A percentile compares a stretch with the other conserved stretches of the same genome.
These are phyloP conservation scores for Poicephalus gulielmi DNA, from an alignment of 2,113 vertebrate species.

Conservation along the genomic window DNA sequence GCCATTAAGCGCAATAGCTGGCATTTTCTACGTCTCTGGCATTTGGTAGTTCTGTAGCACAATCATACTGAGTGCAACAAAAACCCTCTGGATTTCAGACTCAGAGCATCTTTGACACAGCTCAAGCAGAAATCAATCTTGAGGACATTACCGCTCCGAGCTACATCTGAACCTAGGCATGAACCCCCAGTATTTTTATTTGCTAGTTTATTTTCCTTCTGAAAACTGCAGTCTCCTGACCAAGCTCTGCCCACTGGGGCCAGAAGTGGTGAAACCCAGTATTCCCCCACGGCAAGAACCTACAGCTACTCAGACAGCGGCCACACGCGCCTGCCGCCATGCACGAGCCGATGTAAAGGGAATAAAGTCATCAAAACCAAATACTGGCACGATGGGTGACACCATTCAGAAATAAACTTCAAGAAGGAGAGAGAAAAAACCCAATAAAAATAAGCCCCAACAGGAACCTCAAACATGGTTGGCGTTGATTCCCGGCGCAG, in stretches of 20 bases:
- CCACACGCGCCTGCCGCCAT: neutral
- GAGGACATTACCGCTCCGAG: neutral
- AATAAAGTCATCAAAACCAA: neutral
- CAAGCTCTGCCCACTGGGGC: neutral
- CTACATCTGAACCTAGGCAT: neutral
- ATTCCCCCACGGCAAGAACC: neutral
- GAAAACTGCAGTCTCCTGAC: neutral
- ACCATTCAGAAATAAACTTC: neutral
- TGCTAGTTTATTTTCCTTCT: neutral
- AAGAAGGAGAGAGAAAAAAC: too few species aligned
- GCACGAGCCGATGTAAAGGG: accelerated
- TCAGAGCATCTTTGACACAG: neutral
- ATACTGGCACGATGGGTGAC: accelerated
- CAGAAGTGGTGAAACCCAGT: neutral
- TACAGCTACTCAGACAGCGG: neutral
- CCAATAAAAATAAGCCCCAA: neutral
- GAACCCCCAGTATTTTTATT: neutral
- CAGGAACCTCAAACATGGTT: accelerated
- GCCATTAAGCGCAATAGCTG: neutral
- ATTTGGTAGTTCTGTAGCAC: neutral
- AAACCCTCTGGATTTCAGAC: neutral
- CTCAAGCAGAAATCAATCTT: neutral
- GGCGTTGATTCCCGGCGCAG: neutral
- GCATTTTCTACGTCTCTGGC: neutral
- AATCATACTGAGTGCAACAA: neutral